A percentile compares a stretch with the other conserved stretches of the same genome.
phyloP scores from a whole-genome alignment of 2,113 vertebrate species.

The Rhombomys opimus region DNA sequence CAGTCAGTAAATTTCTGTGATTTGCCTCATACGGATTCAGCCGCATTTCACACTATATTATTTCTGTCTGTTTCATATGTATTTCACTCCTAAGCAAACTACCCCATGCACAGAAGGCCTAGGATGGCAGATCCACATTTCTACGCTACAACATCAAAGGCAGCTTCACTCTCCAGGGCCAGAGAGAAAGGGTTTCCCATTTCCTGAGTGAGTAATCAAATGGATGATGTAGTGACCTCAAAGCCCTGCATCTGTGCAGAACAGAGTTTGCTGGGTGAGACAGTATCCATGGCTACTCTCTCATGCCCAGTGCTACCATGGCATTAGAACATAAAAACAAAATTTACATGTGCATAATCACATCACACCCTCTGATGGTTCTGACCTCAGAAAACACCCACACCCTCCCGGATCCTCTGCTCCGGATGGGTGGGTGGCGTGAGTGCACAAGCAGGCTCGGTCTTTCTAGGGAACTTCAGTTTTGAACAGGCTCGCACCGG shows the following conservation, averaged over 20 bases:
- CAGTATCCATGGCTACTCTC: not conserved
- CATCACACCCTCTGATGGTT: not conserved
- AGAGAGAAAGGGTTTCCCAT: not conserved
- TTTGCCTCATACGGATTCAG: conserved; percentile 62
- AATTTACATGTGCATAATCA: not conserved
- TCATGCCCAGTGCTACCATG: not conserved
- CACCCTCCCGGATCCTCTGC: not conserved
- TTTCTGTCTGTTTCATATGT: conserved; percentile 20
- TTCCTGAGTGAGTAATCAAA: not conserved
- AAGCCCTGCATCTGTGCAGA: not conserved
- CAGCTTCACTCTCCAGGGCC: not conserved
- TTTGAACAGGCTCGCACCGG: not conserved
- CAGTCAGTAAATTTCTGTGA: conserved; percentile 48
- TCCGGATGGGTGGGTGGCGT: no score
- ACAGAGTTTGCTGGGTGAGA: not conserved
- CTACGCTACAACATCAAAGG: not conserved
- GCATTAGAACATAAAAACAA: conserved; percentile 28
- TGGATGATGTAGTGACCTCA: not conserved
- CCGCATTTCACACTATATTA: conserved; percentile 43
- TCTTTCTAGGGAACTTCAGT: not conserved
- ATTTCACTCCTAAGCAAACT: conserved; percentile 53
- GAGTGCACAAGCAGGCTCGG: not conserved
- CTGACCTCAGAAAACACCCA: not conserved
- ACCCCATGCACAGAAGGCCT: not conserved
- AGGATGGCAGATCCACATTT: not conserved